Conservation (phyloP, 2,888 invertebrate species). For the Sialis fuliginosa region DNA sequence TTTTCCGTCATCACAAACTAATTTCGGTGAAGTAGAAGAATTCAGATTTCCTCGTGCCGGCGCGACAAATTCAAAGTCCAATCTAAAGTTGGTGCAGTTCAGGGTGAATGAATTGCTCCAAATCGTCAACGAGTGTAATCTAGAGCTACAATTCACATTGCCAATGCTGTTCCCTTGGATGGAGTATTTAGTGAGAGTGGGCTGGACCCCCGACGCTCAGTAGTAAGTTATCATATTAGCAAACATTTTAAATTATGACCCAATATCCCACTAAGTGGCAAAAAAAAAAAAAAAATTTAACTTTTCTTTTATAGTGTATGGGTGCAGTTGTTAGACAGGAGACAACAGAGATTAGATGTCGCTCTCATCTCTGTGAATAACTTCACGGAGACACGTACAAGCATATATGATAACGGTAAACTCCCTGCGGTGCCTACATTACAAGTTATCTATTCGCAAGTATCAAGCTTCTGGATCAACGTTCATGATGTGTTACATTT, state of each 20-base stretch:
- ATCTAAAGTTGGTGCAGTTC: slow-evolving; percentile 72
- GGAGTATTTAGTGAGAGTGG: slow-evolving; percentile 88
- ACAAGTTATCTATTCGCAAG: slow-evolving; percentile 42
- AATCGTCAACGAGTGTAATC: slow-evolving; percentile 55
- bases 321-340: slow-evolving; percentile 77
- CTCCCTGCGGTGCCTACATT: slow-evolving; percentile 27
- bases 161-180: slow-evolving; percentile 75
- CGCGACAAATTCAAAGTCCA: slow-evolving; percentile 77
- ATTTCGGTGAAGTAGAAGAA: slow-evolving; percentile 66
- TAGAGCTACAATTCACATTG: slow-evolving; percentile 59
- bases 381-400: slow-evolving; percentile 43
- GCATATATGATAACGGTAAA: slow-evolving; percentile 28
- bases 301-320: slow-evolving; percentile 48
- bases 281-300: not conserved
- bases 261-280: not conserved
- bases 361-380: slow-evolving; percentile 65
- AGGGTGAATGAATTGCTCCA: slow-evolving; percentile 43
- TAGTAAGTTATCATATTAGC: slow-evolving; percentile 56
- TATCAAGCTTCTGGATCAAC: slow-evolving; percentile 79
- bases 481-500: slow-evolving; percentile 82
- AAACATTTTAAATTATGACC: not conserved
- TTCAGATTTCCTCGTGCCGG: slow-evolving; percentile 80
- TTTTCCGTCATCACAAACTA: slow-evolving; percentile 67
- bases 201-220: slow-evolving; percentile 85
- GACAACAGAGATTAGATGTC: slow-evolving; percentile 71